These are phyloP conservation scores for Hybos culiciformis DNA, from an alignment of 2,888 invertebrate species.

Conservation along the genomic window DNA sequence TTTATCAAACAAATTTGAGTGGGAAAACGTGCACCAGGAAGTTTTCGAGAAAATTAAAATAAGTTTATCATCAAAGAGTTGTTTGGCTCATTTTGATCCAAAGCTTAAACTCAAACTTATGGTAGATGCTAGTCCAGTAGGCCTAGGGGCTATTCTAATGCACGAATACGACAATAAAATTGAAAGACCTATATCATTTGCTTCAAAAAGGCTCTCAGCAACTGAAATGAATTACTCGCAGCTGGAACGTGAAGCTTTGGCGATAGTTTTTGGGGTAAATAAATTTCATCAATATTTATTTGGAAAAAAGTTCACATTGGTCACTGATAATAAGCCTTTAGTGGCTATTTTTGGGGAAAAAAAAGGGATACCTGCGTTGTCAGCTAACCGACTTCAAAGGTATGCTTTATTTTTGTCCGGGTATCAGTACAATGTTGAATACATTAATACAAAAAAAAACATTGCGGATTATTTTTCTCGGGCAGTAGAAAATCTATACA, in stretches of 20 bases:
- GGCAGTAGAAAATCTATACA: too few relatives aligned
- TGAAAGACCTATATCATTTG: conserved; percentile 25
- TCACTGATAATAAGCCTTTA: conserved; percentile 7
- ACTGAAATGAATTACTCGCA: conserved; percentile 25
- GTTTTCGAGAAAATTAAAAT: conserved; percentile 1
- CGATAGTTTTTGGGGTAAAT: conserved; percentile 6
- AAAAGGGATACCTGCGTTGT: conserved; percentile 20
- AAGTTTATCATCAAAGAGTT: not conserved
- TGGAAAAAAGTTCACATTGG: conserved; percentile 25
- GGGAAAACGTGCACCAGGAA: conserved; percentile 4
- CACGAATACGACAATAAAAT: conserved; percentile 17
- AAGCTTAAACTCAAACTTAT: conserved; percentile 17
- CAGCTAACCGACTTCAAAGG: conserved; percentile 16
- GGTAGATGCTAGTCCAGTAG: conserved; percentile 25
- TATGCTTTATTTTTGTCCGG: conserved; percentile 14
- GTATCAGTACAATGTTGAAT: conserved; percentile 13
- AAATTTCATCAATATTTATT: conserved; percentile 28
- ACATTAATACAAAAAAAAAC: conserved; percentile 12
- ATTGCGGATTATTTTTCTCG: conserved; percentile 14
- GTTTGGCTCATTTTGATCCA: not conserved
- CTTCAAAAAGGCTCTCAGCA: conserved; percentile 24
- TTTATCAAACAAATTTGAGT: conserved; percentile 11
- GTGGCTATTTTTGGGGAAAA: conserved; percentile 5
- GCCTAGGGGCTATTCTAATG: conserved; percentile 20
- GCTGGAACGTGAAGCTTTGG: conserved; percentile 6